Evolutionary conservation across 1,140 invertebrate species (phyloP), one percentile per base, ranked within the genome.

Genomic region (Cheumatopsyche charites): DNA sequence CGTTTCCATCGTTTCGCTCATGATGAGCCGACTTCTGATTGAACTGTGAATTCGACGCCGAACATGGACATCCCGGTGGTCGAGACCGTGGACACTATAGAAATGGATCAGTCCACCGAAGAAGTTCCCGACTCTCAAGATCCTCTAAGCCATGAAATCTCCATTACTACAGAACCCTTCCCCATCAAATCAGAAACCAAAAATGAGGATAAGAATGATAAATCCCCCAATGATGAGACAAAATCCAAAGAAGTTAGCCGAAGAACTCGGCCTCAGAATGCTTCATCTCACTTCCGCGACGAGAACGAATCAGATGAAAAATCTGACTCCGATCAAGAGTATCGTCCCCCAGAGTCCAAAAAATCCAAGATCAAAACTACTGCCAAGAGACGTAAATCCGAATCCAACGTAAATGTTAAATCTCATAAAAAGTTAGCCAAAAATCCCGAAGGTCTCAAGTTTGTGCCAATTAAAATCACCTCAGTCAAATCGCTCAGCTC

Each of bases 271-370:
- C 29, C 3, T 3, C 29, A 36, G 29, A 36, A 36, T 9, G 29
- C 29, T 3, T 36, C 29, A 3, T 36, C 29, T 3, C 29, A 36
- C 29, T 36, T 26, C 21, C 52, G 2, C 2, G 19, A 9, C 19
- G 19, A 6, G 1, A 5, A 4, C 15, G 52, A 13, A 4, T 26
- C 52, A 4, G 15, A 23, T n/a, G n/a, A 17, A 13, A 12, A 13
- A 26, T 7, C 62, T 9, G 62, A 63, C 15, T 63, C 62, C 5
- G 62, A 63, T 21, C 29, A 63, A 17, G 62, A 63, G 1, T 63
- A 63, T n/a, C 0, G 25, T 9, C 55, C 55, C 17, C 62, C 29
- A n/a, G 41, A 36, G 29, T 0, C 62, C 29, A 42, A 63, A 11
- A 42, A 41, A 11, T 42, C 17, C 7, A 41, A 17, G 15, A 4